Base-by-base conservation (phyloP, 2,113 vertebrate genomes). In the Cyrtonyx montezumae region DNA sequence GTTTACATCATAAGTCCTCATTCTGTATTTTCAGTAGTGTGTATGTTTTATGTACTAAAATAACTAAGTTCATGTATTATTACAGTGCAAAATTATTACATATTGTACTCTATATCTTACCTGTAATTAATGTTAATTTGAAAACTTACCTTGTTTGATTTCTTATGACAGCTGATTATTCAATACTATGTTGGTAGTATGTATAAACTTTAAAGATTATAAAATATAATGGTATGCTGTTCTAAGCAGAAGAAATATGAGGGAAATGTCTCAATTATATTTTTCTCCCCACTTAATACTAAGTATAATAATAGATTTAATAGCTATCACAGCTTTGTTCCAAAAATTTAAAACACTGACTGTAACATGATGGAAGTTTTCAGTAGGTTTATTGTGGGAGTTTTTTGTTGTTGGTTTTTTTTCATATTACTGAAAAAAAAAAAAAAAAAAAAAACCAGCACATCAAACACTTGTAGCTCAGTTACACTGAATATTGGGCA, bases 251-350 rank as follows among this genome's bases (percentile, higher is more conserved):
- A n/a, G 2, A 89, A 10, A 62, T 17, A 76, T 40, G 22, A 66
- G 11, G 4, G 1, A 61, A 67, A 73, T 0, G 1, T 32, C 26
- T 30, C 8, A 8, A 5, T 40, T 48, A 8, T 8, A 2, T 17
- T 53, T 26, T 48, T 74, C 46, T 45, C 30, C 3, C 3, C 9
- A 19, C 45, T 43, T 73, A 77, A 59, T 56, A 34, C 9, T 55
- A 6, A 51, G 8, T 32, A 28, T 16, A 73, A 34, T 51, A 65
- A 56, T n/a, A 83, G 17, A 20, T 58, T n/a, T 58, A 58, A 21
- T 58, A 58, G 32, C 8, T 40, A 43, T 26, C 20, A 42, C 1
- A 23, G 0, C 62, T 68, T 63, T 93, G 0, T 5, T 55, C 16
- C 49, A 48, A 68, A 13, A 46, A 70, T 84, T 80, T 36, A 70